These are phyloP conservation scores for Trinectes maculatus DNA, from an alignment of 2,113 vertebrate species.

Conservation along the genomic window DNA sequence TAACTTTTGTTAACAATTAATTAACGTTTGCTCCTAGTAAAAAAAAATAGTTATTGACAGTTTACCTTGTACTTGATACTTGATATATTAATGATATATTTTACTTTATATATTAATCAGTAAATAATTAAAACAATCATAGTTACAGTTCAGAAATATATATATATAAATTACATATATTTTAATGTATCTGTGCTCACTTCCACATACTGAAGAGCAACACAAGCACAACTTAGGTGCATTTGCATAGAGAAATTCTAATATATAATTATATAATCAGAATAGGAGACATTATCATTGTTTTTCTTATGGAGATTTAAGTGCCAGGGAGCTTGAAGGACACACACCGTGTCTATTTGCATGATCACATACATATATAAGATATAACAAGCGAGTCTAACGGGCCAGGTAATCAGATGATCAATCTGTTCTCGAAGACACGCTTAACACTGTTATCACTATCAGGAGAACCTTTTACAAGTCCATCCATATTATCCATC, in stretches of 20 bases:
- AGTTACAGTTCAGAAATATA: background rate
- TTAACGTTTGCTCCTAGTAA: no score
- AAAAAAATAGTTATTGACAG: no score
- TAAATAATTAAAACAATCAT: no score
- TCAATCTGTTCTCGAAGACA: slow-evolving; percentile 11
- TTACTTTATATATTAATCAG: no score
- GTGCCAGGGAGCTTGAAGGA: background rate
- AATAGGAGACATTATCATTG: no score
- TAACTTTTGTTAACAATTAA: no score
- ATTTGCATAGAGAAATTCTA: slow-evolving; percentile 32
- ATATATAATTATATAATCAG: no score
- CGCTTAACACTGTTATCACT: slow-evolving; percentile 13
- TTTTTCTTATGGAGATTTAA: slow-evolving; percentile 19
- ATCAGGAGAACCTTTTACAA: slow-evolving; percentile 29
- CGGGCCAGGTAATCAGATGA: slow-evolving; percentile 31
- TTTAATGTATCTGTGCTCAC: no score
- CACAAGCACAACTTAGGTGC: slow-evolving; percentile 9
- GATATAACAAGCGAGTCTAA: slow-evolving; percentile 8
- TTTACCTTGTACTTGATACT: no score
- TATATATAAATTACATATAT: no score
- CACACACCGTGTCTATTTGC: slow-evolving; percentile 6
- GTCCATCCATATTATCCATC: slow-evolving; percentile 36
- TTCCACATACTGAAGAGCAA: background rate
- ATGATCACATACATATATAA: slow-evolving; percentile 26
- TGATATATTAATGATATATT: no score